phyloP scores from a whole-genome alignment of 2,797 vertebrate species.

The Fundulus diaphanus region DNA sequence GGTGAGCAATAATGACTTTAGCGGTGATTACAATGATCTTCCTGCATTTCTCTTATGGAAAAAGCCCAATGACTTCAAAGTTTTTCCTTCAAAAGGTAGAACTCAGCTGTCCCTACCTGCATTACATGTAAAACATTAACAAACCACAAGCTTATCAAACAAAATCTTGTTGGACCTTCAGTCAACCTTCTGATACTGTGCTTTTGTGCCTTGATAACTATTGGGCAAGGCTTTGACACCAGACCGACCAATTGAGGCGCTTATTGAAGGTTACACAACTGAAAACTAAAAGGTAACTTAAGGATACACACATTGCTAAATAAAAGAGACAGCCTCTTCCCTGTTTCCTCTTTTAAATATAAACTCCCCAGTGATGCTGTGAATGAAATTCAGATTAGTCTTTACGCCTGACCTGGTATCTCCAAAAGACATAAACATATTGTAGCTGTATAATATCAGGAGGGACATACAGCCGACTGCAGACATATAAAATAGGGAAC shows the following conservation, averaged over 20 bases:
- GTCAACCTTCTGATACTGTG: background rate
- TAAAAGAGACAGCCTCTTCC: constrained; percentile 8
- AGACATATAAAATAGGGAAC: background rate
- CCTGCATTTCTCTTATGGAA: background rate
- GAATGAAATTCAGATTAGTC: constrained; percentile 71
- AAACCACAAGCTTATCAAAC: background rate
- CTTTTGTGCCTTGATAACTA: background rate
- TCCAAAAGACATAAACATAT: constrained; percentile 59
- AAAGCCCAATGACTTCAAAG: background rate
- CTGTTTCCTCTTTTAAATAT: constrained; percentile 31
- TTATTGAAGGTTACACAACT: background rate
- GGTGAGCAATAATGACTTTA: background rate
- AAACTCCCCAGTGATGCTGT: constrained; percentile 39
- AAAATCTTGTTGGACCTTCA: background rate
- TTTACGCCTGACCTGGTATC: constrained; percentile 62
- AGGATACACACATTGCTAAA: constrained; percentile 8
- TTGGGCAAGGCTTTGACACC: background rate
- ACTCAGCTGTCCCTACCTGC: background rate
- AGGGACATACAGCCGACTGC: background rate
- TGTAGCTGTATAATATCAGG: constrained; percentile 41
- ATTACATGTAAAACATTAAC: background rate
- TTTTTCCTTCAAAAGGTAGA: background rate
- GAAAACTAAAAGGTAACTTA: background rate
- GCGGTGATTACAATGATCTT: background rate
- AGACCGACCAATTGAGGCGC: background rate